Evolutionary conservation across 92 coral and sea anemone genomes (phyloP).

Genomic region (Epizoanthus rinbou): DNA sequence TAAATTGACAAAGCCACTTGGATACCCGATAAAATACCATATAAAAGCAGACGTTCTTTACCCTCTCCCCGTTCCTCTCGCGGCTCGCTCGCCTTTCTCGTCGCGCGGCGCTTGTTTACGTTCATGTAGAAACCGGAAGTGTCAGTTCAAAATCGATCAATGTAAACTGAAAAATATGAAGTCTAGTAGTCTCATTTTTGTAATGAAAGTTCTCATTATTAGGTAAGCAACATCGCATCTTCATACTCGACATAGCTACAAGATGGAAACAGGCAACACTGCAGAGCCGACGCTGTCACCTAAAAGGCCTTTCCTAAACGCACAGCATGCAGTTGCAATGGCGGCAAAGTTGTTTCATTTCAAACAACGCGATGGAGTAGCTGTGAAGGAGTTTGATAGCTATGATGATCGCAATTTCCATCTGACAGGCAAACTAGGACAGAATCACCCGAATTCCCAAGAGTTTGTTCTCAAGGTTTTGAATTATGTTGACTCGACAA

Average conservation of each 20-base stretch:
- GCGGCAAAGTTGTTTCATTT: constrained; percentile 67
- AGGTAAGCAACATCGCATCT: neutral
- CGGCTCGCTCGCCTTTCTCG: too few relatives aligned
- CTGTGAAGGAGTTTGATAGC: constrained; percentile 67
- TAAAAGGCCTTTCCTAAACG: constrained; percentile 57
- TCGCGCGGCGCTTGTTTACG: too few relatives aligned
- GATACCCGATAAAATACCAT: too few relatives aligned
- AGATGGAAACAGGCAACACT: neutral
- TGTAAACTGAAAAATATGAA: too few relatives aligned
- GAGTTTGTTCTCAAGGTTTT: constrained; percentile 76
- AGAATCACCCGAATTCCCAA: neutral
- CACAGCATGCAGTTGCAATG: constrained; percentile 50
- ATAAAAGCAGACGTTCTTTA: too few relatives aligned
- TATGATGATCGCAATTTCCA: constrained; percentile 80
- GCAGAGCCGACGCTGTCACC: neutral
- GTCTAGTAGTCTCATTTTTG: too few relatives aligned
- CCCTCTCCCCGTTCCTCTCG: too few relatives aligned
- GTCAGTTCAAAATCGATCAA: too few relatives aligned
- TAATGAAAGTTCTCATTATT: neutral
- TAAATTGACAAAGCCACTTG: too few relatives aligned
- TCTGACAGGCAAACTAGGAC: constrained; percentile 49
- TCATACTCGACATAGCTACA: neutral
- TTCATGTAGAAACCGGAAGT: too few relatives aligned
- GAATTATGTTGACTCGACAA: constrained; percentile 60
- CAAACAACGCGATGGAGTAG: constrained; percentile 18